Evolutionary conservation across 2,888 invertebrate genomes (phyloP), one percentile per base, ranked within the genome.

Genomic region (Clanis bilineata): DNA sequence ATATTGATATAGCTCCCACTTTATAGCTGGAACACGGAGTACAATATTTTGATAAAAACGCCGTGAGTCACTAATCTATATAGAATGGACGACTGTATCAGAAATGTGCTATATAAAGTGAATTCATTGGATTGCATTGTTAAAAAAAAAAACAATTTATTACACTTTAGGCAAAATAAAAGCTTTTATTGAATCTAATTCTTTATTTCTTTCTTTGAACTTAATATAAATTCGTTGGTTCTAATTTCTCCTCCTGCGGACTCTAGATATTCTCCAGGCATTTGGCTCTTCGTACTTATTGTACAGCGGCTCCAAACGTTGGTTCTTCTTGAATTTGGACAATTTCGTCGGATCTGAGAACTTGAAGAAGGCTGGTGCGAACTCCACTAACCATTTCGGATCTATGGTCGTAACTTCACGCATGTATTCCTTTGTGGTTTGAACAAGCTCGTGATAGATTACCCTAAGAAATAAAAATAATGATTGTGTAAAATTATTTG

Each of bases 211-310:
- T 36, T 36, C 15, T 57, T 10, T 45, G 7, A 21, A 21, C 22
- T 18, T 36, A 38, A 55, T 12, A 43, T 21, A 32, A n/a, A 3
- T 57, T 1, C n/a, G 15, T n/a, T n/a, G 15, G 21, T 10, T 38
- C 73, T 95, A 98, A 94, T 98, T 98, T 73, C 98, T 93, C 77
- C 98, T 93, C 75, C 97, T 93, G 56, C 98, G 93, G 25, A 97
- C 97, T 69, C 98, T 93, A 0, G 99, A 99, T 92, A 99, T 99
- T 85, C 99, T 95, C 99, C 99, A 99, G 0, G 99, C 97, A 83
- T 99, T 99, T 0, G 99, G 98, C 83, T 99, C 99, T 86, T 99
- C 99, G 79, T 99, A 99, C 91, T 99, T 99, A 87, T 99, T 99
- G 87, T 98, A 98, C 2, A 99, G 92, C 0, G 99, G 99, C 79